Conservation (phyloP, 92 coral and sea anemone genomes). For the Pocillopora meandrina region DNA sequence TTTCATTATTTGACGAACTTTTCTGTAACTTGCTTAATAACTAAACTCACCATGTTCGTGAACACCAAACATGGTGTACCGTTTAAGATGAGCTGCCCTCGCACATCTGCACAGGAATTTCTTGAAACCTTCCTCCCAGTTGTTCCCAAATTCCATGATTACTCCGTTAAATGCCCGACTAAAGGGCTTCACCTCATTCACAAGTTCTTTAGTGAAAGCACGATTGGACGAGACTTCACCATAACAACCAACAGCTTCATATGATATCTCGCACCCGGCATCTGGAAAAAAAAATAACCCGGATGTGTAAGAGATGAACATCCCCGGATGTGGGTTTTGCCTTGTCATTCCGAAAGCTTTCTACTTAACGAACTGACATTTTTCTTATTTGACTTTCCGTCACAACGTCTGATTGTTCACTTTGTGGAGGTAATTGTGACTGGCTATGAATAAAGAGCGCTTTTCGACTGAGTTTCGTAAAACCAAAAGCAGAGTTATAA, state of each 20-base stretch:
- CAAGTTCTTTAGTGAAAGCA: constrained; percentile 46
- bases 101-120: constrained; percentile 90
- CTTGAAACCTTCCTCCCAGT: constrained; percentile 71
- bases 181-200: constrained; percentile 60
- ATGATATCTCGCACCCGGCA: constrained; percentile 64
- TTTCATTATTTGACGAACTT: not conserved
- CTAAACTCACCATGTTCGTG: constrained; percentile 69
- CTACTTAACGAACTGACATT: too few species aligned
- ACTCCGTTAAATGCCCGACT: constrained; percentile 65
- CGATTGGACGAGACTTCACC: constrained; percentile 51
- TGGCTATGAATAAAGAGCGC: not conserved
- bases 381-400: too few species aligned
- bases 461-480: too few species aligned
- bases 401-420: not conserved
- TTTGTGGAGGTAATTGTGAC: not conserved
- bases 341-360: not conserved
- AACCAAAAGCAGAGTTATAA: too few species aligned
- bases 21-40: not conserved
- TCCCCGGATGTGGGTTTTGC: not conserved
- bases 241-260: constrained; percentile 69
- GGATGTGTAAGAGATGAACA: not conserved
- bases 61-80: constrained; percentile 71
- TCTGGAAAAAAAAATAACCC: constrained; percentile 45
- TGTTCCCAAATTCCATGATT: constrained; percentile 28
- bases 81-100: constrained; percentile 63